Percentiles rank a stretch among this genome's conserved stretches.
phyloP scores from a whole-genome alignment of 2,113 vertebrate genomes.

The Oxyruncus cristatus region DNA sequence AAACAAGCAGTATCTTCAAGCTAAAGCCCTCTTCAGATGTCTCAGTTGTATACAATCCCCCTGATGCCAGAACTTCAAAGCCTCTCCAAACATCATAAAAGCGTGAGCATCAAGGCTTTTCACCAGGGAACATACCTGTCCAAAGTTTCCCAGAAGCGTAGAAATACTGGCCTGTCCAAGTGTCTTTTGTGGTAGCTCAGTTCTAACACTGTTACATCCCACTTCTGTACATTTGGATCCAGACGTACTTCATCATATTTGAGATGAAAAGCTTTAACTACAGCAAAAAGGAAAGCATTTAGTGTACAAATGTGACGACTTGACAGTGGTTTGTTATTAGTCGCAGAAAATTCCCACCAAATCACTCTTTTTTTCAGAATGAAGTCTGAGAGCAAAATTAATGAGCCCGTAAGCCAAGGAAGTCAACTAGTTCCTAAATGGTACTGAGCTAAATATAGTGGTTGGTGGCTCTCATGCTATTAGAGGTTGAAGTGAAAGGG shows the following conservation, averaged over 20 bases:
- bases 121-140: slow-evolving; percentile 82
- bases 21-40: not conserved
- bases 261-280: slow-evolving; percentile 98
- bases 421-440: not conserved
- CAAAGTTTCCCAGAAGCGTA: slow-evolving; percentile 97
- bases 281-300: not conserved
- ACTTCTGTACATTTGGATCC: slow-evolving; percentile 97
- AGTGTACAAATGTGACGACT: not conserved
- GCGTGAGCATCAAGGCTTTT: not conserved
- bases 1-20: not conserved
- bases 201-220: slow-evolving; percentile 96
- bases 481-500: not conserved
- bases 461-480: not conserved
- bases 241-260: slow-evolving; percentile 95
- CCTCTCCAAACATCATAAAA: not conserved
- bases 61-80: not conserved
- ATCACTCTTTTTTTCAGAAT: not conserved
- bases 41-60: not conserved
- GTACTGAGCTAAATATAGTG: not conserved
- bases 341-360: not conserved
- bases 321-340: not conserved
- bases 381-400: not conserved
- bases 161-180: slow-evolving; percentile 93
- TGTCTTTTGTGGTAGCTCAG: slow-evolving; percentile 96
- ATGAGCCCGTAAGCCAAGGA: not conserved